Conservation (phyloP, 2,113 vertebrate genomes). For the Nesoenas mayeri region DNA sequence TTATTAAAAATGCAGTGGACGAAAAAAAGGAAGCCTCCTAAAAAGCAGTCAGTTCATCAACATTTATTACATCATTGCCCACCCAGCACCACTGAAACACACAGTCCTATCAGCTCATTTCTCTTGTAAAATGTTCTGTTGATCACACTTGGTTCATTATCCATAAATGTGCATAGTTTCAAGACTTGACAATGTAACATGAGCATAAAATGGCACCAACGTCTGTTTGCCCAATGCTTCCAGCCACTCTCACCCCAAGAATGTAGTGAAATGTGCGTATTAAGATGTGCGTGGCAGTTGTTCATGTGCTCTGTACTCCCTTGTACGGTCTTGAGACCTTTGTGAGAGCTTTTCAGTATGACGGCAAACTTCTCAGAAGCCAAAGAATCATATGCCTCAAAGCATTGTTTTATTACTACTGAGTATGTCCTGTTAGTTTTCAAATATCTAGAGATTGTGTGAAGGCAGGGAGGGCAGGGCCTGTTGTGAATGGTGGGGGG, state of each 20-base stretch:
- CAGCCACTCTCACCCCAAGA: neutral
- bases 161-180: slow-evolving; percentile 40
- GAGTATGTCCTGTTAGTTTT: neutral
- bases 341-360: neutral
- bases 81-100: neutral
- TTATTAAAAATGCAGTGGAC: slow-evolving; percentile 63
- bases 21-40: neutral
- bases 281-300: neutral
- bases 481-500: rapidly evolving
- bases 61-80: neutral
- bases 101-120: neutral
- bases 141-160: neutral
- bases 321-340: neutral
- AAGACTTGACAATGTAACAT: neutral
- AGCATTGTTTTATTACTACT: neutral
- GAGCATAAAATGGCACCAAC: slow-evolving; percentile 2
- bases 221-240: neutral
- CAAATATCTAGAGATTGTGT: neutral
- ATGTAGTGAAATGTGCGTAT: neutral
- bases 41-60: slow-evolving; percentile 2
- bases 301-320: neutral
- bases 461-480: neutral
- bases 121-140: neutral
- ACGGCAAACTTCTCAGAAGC: neutral
- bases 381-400: neutral